Conservation (phyloP, 2,113 vertebrate genomes). For the Alexandromys fortis region DNA sequence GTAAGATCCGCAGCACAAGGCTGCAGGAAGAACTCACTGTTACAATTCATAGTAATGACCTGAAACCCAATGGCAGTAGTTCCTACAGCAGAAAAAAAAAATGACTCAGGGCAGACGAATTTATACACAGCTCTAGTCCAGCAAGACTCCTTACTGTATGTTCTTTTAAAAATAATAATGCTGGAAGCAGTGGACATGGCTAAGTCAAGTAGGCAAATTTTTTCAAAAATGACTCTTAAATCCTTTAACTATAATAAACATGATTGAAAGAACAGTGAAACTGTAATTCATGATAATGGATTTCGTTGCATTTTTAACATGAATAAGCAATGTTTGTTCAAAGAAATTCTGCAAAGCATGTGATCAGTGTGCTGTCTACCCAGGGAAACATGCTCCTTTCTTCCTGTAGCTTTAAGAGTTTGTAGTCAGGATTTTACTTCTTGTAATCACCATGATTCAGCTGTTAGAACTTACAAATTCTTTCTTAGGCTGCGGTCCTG, state of each 20-base stretch:
- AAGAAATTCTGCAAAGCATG: conserved; percentile 66
- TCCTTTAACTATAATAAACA: conserved; percentile 35
- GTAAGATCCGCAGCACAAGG: neutral
- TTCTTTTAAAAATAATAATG: conserved; percentile 75
- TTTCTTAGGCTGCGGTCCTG: conserved; percentile 35
- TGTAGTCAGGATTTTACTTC: conserved; percentile 56
- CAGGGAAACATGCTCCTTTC: conserved; percentile 62
- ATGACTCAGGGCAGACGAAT: conserved; percentile 4
- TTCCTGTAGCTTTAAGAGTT: conserved; percentile 64
- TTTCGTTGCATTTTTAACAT: conserved; percentile 57
- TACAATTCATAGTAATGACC: conserved; percentile 57
- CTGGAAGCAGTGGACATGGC: conserved; percentile 26
- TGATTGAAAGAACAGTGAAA: conserved; percentile 62
- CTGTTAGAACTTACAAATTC: conserved; percentile 60
- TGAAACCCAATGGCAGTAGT: neutral
- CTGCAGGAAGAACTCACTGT: neutral
- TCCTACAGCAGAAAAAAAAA: neutral
- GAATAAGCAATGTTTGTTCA: conserved; percentile 63
- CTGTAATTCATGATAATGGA: conserved; percentile 57
- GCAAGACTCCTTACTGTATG: conserved; percentile 46
- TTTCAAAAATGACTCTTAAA: conserved; percentile 45
- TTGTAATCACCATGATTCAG: conserved; percentile 70
- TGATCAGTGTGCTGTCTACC: neutral
- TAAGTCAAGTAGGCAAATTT: neutral
- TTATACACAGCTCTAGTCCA: neutral